Conservation (phyloP, 2,113 vertebrate species). For the Lipophrys pholis region DNA sequence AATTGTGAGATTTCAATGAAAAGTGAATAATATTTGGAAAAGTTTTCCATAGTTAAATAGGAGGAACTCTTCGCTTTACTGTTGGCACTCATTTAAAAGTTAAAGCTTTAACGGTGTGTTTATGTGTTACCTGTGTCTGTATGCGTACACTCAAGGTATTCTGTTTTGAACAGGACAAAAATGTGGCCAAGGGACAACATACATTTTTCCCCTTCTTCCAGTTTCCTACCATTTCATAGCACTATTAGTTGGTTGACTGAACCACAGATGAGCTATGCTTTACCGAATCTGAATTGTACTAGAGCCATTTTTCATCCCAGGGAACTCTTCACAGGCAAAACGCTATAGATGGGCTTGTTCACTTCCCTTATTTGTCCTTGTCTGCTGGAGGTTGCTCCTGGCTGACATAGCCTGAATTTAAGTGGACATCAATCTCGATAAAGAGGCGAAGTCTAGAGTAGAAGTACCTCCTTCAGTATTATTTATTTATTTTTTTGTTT, state of each 20-base stretch:
- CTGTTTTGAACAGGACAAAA: constrained; percentile 24
- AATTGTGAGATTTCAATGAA: neutral
- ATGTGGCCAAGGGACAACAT: constrained; percentile 42
- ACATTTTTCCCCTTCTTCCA: constrained; percentile 31
- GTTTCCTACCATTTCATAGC: constrained; percentile 55
- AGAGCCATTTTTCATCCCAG: constrained; percentile 76
- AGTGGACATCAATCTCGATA: constrained; percentile 80
- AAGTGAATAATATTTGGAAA: neutral
- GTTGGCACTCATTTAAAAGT: constrained; percentile 11
- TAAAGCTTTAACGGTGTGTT: neutral
- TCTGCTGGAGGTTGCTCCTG: constrained; percentile 74
- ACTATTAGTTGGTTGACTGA: constrained; percentile 75
- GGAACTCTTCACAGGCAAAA: constrained; percentile 71
- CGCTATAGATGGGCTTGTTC: constrained; percentile 73
- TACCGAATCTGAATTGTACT: constrained; percentile 75
- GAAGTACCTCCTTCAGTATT: constrained; percentile 44
- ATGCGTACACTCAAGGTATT: constrained; percentile 36
- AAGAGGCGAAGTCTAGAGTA: constrained; percentile 68
- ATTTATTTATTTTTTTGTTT: no score
- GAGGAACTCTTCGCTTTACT: constrained; percentile 14
- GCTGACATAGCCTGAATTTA: constrained; percentile 78
- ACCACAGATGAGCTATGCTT: constrained; percentile 77
- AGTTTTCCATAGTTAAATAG: constrained; percentile 13
- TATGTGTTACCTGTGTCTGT: neutral
- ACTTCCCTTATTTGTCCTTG: constrained; percentile 81